Base-by-base conservation (phyloP, 2,113 vertebrate species). In the Eptesicus fuscus region DNA sequence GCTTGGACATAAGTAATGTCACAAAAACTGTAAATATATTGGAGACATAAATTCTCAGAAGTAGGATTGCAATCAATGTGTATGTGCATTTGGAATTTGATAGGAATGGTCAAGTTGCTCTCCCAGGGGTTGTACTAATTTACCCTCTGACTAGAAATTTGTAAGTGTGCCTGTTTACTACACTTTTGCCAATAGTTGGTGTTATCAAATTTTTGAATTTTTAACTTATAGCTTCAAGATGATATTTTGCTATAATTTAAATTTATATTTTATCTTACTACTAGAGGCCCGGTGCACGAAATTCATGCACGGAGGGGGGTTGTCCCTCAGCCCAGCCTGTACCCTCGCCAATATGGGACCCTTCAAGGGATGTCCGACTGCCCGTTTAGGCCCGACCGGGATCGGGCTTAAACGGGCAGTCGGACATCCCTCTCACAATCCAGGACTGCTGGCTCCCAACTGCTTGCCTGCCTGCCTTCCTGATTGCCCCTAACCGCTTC, bases 41-140 rank as follows among this genome's bases (percentile, higher is more conserved):
- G 49, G 37, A 90, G 23, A 40, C 5, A 9, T 85, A 61, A 84
- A 69, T 83, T 94, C 30, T 93, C 32, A 86, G 73, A 88, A 77
- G 40, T 80, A 70, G 32, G 22, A 71, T 71, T 93, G 56, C 30
- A 95, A 51, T 92, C 20, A 37, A 3, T 82, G 11, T 78, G 8
- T 70, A 18, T 70, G 42, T 83, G 0, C 20, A 51, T 90, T 91
- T 67, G 32, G 22, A 88, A 96, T 90, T 80, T 96, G 61, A 88
- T 65, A 74, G 37, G 88, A 90, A 44, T 53, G 22, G 12, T 16
- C 67, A 61, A 56, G 22, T 88, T 77, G 4, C 14, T 77, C 8
- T 42, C 22, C 3, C 17, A 53, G 37, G 79, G 32, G n/a, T 90
- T 83, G 18, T 23, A 80, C 10, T 61, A 73, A 92, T 84, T 96